Conservation (phyloP, 92 coral and sea anemone species). For the Phenganax marumi region DNA sequence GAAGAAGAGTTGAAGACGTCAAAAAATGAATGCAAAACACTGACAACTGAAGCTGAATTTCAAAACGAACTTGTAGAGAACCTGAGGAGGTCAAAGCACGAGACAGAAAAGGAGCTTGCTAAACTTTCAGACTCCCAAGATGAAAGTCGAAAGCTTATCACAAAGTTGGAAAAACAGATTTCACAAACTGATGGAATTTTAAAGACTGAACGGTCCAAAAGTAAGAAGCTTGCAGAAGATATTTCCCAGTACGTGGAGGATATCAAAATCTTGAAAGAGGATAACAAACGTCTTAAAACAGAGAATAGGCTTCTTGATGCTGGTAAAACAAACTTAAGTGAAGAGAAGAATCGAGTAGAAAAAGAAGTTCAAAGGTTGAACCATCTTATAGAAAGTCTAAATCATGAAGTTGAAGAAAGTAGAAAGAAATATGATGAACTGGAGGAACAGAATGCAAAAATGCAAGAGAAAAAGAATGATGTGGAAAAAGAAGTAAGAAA, state of each 20-base stretch:
- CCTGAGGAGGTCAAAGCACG: not conserved
- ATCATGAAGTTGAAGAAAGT: not conserved
- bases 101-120: conserved; percentile 10
- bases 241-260: not conserved
- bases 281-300: not conserved
- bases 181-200: conserved; percentile 68
- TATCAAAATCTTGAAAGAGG: not conserved
- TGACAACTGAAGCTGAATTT: not conserved
- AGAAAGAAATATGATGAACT: not conserved
- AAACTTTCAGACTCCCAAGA: conserved; percentile 29
- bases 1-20: conserved; percentile 4
- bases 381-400: not conserved
- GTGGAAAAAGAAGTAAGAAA: not conserved
- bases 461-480: not conserved
- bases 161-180: conserved; percentile 33
- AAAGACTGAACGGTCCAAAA: not conserved
- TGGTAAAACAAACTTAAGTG: not conserved
- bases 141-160: not conserved
- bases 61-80: not conserved
- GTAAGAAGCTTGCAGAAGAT: not conserved
- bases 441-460: not conserved
- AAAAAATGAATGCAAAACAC: conserved; percentile 7
- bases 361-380: not conserved
- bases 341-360: not conserved
- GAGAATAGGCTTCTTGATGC: not conserved